phyloP scores from a whole-genome alignment of 1,140 invertebrate genomes.

The Diplogasteroides magnus region DNA sequence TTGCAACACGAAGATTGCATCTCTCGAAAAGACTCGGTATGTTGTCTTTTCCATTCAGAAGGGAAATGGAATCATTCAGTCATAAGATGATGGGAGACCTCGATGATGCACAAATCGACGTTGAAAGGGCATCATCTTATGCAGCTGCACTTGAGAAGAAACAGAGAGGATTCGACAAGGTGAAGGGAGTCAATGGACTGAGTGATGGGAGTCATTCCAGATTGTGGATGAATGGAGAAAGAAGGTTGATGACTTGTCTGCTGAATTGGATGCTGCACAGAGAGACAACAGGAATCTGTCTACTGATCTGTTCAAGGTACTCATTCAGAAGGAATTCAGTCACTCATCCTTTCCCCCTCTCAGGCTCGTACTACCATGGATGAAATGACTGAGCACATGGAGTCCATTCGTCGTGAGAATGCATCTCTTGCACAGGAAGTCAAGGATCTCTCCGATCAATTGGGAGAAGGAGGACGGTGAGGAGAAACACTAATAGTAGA shows the following conservation, averaged over 20 bases:
- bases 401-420: constrained; percentile 95
- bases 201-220: constrained; percentile 39
- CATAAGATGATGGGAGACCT: constrained; percentile 90
- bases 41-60: neutral
- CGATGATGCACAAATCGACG: constrained; percentile 87
- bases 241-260: constrained; percentile 92
- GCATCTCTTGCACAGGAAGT: constrained; percentile 72
- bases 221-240: constrained; percentile 99
- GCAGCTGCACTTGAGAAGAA: constrained; percentile 84
- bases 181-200: neutral
- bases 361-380: constrained; percentile 82
- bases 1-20: constrained; percentile 91
- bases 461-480: constrained; percentile 82
- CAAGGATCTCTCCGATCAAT: constrained; percentile 96
- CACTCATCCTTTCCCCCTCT: neutral
- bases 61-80: no score
- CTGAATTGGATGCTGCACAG: constrained; percentile 90
- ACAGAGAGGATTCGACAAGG: constrained; percentile 96
- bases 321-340: no score
- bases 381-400: constrained; percentile 78
- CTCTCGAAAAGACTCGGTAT: constrained; percentile 84
- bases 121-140: constrained; percentile 69
- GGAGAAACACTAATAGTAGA: no score
- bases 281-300: constrained; percentile 99
- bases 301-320: constrained; percentile 96